Evolutionary conservation across 2,797 vertebrate genomes (phyloP).

Genomic region (Vipera ursinii): DNA sequence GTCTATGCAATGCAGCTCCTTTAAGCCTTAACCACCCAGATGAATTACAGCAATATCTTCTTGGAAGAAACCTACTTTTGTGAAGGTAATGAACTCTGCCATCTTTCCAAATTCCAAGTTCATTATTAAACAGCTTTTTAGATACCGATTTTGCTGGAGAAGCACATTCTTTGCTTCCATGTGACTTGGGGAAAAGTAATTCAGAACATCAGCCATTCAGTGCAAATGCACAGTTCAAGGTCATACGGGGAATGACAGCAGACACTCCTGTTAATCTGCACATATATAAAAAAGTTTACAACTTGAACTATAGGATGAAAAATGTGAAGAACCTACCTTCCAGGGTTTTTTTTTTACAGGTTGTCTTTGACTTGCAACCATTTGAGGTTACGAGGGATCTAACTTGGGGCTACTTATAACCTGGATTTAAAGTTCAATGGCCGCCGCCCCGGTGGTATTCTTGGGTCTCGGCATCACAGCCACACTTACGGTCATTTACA

Average conservation of each 20-base stretch:
- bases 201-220: constrained; percentile 12
- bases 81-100: constrained; percentile 6
- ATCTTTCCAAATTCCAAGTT: constrained; percentile 20
- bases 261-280: background rate
- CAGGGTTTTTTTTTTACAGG: background rate
- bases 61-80: background rate
- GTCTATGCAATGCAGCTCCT: background rate
- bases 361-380: background rate
- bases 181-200: constrained; percentile 24
- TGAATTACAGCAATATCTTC: background rate
- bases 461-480: background rate
- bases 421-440: background rate
- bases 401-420: background rate
- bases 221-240: constrained; percentile 15
- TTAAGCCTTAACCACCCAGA: background rate
- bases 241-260: background rate
- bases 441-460: background rate
- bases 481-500: background rate
- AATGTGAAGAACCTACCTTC: background rate
- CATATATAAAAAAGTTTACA: background rate
- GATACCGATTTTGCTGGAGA: constrained; percentile 42
- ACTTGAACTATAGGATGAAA: background rate
- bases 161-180: constrained; percentile 33
- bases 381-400: background rate
- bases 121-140: constrained; percentile 10